These are phyloP conservation scores for Habroteleia sp. DNA, from an alignment of 2,888 invertebrate genomes.

Conservation along the genomic window DNA sequence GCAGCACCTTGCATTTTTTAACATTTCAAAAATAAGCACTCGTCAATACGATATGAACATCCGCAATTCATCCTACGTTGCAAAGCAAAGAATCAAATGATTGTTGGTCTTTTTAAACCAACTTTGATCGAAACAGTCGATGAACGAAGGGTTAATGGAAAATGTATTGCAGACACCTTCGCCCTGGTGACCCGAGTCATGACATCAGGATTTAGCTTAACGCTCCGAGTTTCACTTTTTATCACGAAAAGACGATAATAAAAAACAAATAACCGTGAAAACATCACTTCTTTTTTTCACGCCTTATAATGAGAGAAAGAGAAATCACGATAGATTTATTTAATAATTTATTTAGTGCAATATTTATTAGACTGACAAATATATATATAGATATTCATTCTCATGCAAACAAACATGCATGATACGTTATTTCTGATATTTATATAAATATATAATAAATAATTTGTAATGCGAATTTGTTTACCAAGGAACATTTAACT, in stretches of 20 bases:
- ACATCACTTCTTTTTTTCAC: no score
- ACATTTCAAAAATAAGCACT: conserved; percentile 43
- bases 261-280: not conserved
- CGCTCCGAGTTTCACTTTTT: conserved; percentile 48
- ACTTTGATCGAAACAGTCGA: conserved; percentile 69
- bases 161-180: conserved; percentile 72
- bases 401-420: no score
- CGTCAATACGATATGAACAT: conserved; percentile 44
- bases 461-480: no score
- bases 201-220: conserved; percentile 69
- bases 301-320: no score
- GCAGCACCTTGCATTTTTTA: conserved; percentile 51
- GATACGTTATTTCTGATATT: no score
- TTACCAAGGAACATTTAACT: no score
- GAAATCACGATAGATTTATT: no score
- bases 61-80: conserved; percentile 72
- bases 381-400: no score
- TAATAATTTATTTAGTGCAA: no score
- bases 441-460: no score
- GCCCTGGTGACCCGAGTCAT: conserved; percentile 71
- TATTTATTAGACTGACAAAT: no score
- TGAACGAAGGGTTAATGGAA: conserved; percentile 75
- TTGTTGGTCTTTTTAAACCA: conserved; percentile 66
- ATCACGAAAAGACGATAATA: conserved; percentile 17
- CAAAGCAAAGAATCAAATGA: conserved; percentile 66